Conservation (phyloP, 2,113 vertebrate species). For the Ciconia maguari region DNA sequence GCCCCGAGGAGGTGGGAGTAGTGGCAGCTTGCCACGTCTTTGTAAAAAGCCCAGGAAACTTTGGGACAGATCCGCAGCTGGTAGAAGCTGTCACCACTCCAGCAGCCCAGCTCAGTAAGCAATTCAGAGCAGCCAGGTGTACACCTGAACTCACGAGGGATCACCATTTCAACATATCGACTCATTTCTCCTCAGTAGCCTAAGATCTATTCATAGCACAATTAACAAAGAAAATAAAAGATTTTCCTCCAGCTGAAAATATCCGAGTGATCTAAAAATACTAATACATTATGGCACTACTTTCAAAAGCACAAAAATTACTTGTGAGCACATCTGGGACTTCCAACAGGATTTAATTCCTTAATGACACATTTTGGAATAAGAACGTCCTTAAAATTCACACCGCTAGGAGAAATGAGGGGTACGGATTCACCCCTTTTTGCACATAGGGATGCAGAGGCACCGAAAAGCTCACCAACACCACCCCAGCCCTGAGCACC, state of each 20-base stretch:
- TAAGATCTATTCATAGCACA: conserved; percentile 35
- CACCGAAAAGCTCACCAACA: background rate
- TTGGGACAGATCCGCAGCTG: conserved; percentile 29
- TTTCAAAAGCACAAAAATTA: conserved; percentile 12
- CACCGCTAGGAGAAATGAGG: background rate
- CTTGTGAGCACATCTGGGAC: background rate
- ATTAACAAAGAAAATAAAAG: conserved; percentile 37
- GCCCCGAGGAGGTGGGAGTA: background rate
- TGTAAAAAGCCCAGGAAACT: conserved; percentile 4
- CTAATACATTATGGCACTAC: background rate
- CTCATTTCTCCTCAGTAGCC: conserved; percentile 20
- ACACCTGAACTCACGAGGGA: conserved; percentile 28
- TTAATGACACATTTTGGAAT: background rate
- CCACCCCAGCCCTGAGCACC: background rate
- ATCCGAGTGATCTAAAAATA: conserved; percentile 26
- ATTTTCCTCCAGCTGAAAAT: conserved; percentile 32
- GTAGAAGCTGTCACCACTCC: conserved; percentile 14
- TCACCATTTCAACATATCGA: background rate
- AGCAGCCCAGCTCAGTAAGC: conserved; percentile 16
- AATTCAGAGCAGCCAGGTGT: conserved; percentile 45
- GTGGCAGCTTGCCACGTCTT: conserved; percentile 8
- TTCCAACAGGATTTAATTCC: background rate
- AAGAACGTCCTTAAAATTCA: background rate
- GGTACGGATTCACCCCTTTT: background rate
- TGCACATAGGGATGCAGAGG: background rate